Evolutionary conservation across 1,140 invertebrate species (phyloP).

Genomic region (Aphaenogaster floridana): DNA sequence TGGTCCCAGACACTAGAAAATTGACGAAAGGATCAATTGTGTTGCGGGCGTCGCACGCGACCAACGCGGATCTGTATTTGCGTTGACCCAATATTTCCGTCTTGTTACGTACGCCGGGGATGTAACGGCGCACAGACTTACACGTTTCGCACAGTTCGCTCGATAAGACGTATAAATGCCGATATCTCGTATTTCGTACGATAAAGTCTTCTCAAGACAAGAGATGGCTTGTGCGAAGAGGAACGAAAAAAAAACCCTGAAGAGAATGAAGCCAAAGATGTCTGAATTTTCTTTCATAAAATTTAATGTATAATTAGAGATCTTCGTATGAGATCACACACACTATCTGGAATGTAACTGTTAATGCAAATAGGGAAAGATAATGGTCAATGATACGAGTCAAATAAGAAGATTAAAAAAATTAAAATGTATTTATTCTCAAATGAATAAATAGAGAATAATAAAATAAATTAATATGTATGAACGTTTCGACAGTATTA

Average conservation of each 20-base stretch:
- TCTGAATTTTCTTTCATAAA: neutral
- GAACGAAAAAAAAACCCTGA: neutral
- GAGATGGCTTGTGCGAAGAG: neutral
- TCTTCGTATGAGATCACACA: neutral
- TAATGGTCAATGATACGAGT: too few relatives aligned
- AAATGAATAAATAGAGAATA: too few relatives aligned
- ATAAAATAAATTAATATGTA: too few relatives aligned
- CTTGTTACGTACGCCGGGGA: conserved; percentile 40
- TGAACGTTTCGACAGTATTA: too few relatives aligned
- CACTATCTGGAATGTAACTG: neutral
- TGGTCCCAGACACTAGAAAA: conserved; percentile 70
- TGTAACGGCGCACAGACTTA: neutral
- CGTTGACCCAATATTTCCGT: conserved; percentile 64
- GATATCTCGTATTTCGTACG: conserved; percentile 4
- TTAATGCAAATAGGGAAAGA: too few relatives aligned
- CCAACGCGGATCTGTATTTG: conserved; percentile 65
- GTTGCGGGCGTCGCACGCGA: conserved; percentile 66
- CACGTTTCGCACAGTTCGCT: neutral
- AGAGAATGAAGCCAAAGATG: neutral
- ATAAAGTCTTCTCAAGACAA: conserved; percentile 17
- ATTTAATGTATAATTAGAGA: neutral
- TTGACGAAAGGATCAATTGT: conserved; percentile 74
- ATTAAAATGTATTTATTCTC: too few relatives aligned
- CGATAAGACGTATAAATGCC: conserved; percentile 13
- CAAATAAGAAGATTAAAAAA: too few relatives aligned